Evolutionary conservation across 2,797 vertebrate genomes (phyloP), one percentile per base, ranked within the genome.

Genomic region (Pseudotriccus pelzelni): DNA sequence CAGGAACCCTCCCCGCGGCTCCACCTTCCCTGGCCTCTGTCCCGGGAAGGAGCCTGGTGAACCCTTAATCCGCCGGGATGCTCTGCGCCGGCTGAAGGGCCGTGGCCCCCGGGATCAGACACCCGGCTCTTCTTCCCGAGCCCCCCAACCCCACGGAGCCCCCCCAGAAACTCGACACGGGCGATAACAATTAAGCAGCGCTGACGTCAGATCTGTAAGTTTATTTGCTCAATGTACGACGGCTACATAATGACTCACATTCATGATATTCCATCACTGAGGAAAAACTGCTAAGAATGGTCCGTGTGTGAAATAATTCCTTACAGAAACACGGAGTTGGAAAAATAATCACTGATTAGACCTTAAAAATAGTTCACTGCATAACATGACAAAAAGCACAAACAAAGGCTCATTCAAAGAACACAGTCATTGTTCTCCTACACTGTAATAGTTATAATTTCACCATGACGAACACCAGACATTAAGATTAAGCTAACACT

Each of bases 241-340:
- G 98, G 99, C 99, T 99, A 99, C 99, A 99, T 98, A 98, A 98
- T 99, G 99, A 99, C 99, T 99, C 99, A 99, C 99, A 99, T 99
- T 99, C 99, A 99, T 99, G 98, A 99, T 99, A 99, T 99, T 99
- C 98, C 98, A 98, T 99, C 99, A 99, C 99, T 99, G 98, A 99
- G 98, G 98, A 99, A 98, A 95, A 98, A 99, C 99, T 98, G 99
- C 98, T 98, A 99, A 98, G 99, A 98, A 99, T 99, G 99, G 99
- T 99, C 99, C 99, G 98, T 99, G 98, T 98, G 98, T 98, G 98
- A 98, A 98, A 98, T 93, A 97, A 98, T 98, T 97, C 98, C 98
- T 98, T 99, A 99, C 98, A 98, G 98, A 98, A 99, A 99, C 99
- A 99, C 97, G 98, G 98, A 99, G 98, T 98, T 98, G 98, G 98